Conservation (phyloP, 2,888 invertebrate genomes). For the Luperina testacea region DNA sequence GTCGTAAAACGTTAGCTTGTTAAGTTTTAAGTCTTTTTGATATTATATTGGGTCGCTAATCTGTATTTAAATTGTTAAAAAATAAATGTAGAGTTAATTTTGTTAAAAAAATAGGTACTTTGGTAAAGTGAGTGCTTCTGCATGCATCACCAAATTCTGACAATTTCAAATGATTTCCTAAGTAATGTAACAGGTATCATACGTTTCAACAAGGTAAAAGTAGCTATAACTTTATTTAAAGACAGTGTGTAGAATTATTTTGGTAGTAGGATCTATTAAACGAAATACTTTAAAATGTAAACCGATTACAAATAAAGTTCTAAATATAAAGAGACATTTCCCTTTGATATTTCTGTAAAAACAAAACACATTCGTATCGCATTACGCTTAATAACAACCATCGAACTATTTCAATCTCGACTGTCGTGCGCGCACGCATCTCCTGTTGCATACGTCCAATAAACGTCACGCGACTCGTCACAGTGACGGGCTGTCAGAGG, state of each 20-base stretch:
- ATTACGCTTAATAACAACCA: constrained; percentile 53
- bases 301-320: background rate
- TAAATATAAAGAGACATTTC: background rate
- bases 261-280: background rate
- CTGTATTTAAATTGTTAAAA: constrained; percentile 8
- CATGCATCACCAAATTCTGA: background rate
- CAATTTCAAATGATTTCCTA: background rate
- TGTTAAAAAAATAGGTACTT: background rate
- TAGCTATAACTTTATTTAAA: background rate
- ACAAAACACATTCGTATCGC: constrained; percentile 35
- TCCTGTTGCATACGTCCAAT: constrained; percentile 76
- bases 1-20: constrained; percentile 74
- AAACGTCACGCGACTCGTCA: constrained; percentile 70
- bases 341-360: constrained; percentile 21
- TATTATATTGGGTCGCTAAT: constrained; percentile 38
- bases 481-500: constrained; percentile 62
- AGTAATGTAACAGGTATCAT: background rate
- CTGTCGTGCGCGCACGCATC: constrained; percentile 59
- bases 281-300: background rate
- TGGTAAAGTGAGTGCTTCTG: background rate
- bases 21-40: constrained; percentile 65
- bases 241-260: background rate
- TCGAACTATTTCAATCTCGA: constrained; percentile 49
- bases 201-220: background rate
- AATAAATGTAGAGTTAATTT: background rate